Evolutionary conservation across 1,140 invertebrate genomes (phyloP), one percentile per base, ranked within the genome.

Genomic region (Megalonaias nervosa): DNA sequence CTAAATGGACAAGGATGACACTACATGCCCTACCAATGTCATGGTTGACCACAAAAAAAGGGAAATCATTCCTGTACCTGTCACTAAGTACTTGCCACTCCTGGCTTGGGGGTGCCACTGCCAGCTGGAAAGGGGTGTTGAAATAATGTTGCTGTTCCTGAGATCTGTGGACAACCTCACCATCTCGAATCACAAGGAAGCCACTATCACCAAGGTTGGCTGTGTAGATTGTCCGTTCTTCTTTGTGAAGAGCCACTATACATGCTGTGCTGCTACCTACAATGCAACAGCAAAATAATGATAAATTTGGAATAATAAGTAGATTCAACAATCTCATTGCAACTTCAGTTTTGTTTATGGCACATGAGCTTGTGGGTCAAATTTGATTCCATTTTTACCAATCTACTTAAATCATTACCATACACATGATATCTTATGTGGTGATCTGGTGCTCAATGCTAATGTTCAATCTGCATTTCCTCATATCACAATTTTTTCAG

Each of bases 151-250:
- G 97, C 88, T 99, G 98, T 90, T 99, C 98, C 84, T 96, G 95
- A 1, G 96, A 98, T 73, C 96, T 93, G 90, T 97, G 96, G 26
- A 99, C 94, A 19, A 99, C 94, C 82, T 95, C 93, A 56, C 92
- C 93, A 74, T 94, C 93, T 21, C 98, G 93, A 61, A 99, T 95
- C 58, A 99, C 94, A 90, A 99, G 94, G 90, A 97, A 99, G 19
- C 98, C 98, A 88, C 97, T 98, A 91, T 99, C 98, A n/a, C 98
- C 98, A 81, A 99, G 97, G 92, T 99, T 99, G 16, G 98, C 97
- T 14, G 97, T 95, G 84, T 98, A 97, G 83, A 99, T 94, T 75
- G 94, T 95, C 86, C 94, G 95, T 75, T 96, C 97, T 86, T 95
- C 95, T 82, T 95, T 94, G 91, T 98, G 96, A 67, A 99, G 91